phyloP scores from a whole-genome alignment of 2,113 vertebrate species.

The Pollachius pollachius region DNA sequence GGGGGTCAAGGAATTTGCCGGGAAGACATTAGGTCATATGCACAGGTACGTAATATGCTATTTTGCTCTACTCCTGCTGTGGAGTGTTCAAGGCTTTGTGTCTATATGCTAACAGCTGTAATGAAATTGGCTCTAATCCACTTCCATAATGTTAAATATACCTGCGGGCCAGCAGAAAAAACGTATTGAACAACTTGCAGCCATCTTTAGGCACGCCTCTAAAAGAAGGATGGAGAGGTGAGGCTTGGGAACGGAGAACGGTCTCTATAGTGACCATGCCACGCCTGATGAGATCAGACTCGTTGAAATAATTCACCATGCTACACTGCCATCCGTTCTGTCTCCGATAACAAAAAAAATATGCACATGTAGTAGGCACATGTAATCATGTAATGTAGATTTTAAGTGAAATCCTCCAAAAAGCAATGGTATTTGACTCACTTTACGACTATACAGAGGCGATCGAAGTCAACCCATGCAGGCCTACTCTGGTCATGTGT shows the following conservation, averaged over 20 bases:
- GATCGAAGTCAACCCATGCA: too few species aligned
- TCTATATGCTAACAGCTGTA: background rate
- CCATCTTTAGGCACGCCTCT: constrained; percentile 55
- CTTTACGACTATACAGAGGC: too few species aligned
- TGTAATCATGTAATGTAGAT: too few species aligned
- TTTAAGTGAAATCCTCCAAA: too few species aligned
- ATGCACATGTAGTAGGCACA: too few species aligned
- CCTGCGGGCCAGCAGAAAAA: constrained; percentile 9
- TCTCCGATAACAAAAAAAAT: too few species aligned
- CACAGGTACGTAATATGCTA: constrained; percentile 82
- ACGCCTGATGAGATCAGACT: constrained; percentile 35
- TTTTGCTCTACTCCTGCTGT: background rate
- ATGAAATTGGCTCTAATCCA: too few species aligned
- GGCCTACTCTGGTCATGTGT: too few species aligned
- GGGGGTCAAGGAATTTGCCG: constrained; percentile 93
- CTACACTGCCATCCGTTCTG: too few species aligned
- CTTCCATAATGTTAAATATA: too few species aligned
- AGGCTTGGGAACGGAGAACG: constrained; percentile 10
- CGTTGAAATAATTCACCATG: constrained; percentile 8
- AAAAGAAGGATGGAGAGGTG: constrained; percentile 33
- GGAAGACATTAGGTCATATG: constrained; percentile 92
- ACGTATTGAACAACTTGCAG: constrained; percentile 24
- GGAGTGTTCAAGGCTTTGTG: background rate
- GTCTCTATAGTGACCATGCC: background rate
- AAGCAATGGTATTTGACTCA: too few species aligned